Conservation (phyloP, 2,113 vertebrate genomes). For the Trematocara stigmaticum region DNA sequence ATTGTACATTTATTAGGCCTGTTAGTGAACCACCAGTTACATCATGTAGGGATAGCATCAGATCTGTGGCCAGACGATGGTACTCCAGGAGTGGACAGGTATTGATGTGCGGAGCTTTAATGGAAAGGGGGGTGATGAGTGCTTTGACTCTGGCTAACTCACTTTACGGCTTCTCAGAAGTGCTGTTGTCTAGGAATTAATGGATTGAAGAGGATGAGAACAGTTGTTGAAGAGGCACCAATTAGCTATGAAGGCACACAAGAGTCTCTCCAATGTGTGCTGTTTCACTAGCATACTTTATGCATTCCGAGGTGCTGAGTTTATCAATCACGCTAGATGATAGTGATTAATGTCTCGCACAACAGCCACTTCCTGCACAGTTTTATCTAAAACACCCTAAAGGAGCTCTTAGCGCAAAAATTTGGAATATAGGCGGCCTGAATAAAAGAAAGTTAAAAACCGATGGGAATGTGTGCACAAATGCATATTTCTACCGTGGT, state of each 20-base stretch:
- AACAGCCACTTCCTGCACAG: neutral
- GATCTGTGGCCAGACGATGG: slow-evolving; percentile 4
- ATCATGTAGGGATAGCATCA: neutral
- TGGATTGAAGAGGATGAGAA: slow-evolving; percentile 46
- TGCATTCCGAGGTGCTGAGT: slow-evolving; percentile 7
- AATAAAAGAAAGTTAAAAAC: neutral
- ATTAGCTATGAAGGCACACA: slow-evolving; percentile 48
- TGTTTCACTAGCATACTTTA: neutral
- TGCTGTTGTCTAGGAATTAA: slow-evolving; percentile 55
- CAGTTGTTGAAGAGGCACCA: slow-evolving; percentile 38
- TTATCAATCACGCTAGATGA: slow-evolving; percentile 12
- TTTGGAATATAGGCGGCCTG: neutral
- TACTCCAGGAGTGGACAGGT: slow-evolving; percentile 19
- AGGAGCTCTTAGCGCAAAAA: slow-evolving; percentile 13
- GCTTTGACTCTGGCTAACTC: slow-evolving; percentile 59
- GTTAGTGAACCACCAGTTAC: slow-evolving; percentile 28
- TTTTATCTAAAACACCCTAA: slow-evolving; percentile 11
- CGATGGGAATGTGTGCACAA: neutral
- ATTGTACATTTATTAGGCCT: slow-evolving; percentile 56
- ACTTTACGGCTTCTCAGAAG: slow-evolving; percentile 64
- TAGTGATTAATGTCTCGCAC: slow-evolving; percentile 4
- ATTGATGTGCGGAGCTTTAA: slow-evolving; percentile 56
- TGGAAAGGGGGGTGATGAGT: slow-evolving; percentile 50
- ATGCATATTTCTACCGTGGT: neutral
- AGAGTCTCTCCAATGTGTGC: slow-evolving; percentile 28